These are phyloP conservation scores for Cheilosia urbana DNA, from an alignment of 2,888 invertebrate species.

Conservation along the genomic window DNA sequence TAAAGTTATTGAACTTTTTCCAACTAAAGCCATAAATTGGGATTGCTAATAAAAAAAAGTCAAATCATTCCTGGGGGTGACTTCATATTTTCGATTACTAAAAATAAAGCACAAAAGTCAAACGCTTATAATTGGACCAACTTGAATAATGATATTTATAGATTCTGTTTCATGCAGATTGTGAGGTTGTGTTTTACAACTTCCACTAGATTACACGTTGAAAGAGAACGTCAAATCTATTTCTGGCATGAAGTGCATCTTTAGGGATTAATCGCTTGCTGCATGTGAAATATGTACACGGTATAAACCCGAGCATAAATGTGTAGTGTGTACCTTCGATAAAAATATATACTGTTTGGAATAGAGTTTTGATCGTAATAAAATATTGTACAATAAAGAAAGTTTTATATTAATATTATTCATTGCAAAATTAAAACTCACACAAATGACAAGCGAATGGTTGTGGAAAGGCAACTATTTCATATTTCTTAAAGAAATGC, in stretches of 20 bases:
- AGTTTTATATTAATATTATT: no score
- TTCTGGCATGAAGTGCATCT: slow-evolving; percentile 17
- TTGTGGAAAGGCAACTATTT: no score
- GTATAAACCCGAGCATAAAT: not conserved
- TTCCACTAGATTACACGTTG: not conserved
- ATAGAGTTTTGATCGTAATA: no score
- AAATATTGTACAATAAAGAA: no score
- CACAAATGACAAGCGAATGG: no score
- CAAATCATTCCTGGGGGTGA: not conserved
- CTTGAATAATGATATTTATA: slow-evolving; percentile 37
- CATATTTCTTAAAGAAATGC: no score
- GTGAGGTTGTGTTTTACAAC: slow-evolving; percentile 19
- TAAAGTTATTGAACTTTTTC: no score
- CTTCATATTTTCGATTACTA: not conserved
- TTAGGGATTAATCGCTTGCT: not conserved
- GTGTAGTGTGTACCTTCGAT: no score
- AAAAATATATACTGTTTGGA: no score
- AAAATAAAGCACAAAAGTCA: not conserved
- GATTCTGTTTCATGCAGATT: slow-evolving; percentile 11
- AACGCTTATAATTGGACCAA: slow-evolving; percentile 24
- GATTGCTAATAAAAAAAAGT: not conserved
- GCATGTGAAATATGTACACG: slow-evolving; percentile 13
- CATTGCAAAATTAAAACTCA: no score
- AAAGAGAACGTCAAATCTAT: slow-evolving; percentile 31
- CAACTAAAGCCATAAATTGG: no score